Evolutionary conservation across 2,113 vertebrate species (phyloP), one percentile per base, ranked within the genome.

Genomic region (Solenodon paradoxus): DNA sequence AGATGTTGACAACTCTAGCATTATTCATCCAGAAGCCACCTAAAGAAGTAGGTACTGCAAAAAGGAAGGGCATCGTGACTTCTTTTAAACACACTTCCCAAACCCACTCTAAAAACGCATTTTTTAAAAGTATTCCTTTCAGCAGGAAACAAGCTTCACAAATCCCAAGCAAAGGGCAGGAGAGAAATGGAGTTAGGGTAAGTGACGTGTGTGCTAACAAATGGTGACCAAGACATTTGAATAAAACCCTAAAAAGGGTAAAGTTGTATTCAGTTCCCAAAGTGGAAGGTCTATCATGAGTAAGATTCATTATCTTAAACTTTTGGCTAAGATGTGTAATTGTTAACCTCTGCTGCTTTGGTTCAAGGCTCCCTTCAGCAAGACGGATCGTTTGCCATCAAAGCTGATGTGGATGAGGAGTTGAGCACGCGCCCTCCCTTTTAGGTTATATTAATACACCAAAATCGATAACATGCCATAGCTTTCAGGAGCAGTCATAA

Each of bases 401-500:
- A 97, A 97, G 97, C 97, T 97, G 97, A 98, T 98, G 98, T 98
- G 97, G 98, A 98, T 98, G 97, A 98, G 98, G 59, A 98, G 68
- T 96, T 68, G 97, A 97, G 96, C 92, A 92, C 88, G 91, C 98
- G 97, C 97, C 97, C 97, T 97, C 95, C 97, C 97, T 98, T 97
- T 98, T 96, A 97, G 97, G 98, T 98, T 98, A 98, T 98, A 98
- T 98, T 98, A 98, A 98, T 98, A 98, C 93, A 98, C 97, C 95
- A 97, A 98, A 98, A 99, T 98, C 98, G 92, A 99, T 98, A 98
- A 97, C 96, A 98, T 97, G 98, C 96, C 98, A 97, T 96, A 97
- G 98, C 98, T 98, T 98, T 98, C 98, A 98, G 96, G 97, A 98
- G 98, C 96, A 98, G 98, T 97, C 98, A 99, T 98, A 99, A 99